These are phyloP conservation scores for Arothron firmamentum DNA, from an alignment of 2,113 vertebrate species.

Conservation along the genomic window DNA sequence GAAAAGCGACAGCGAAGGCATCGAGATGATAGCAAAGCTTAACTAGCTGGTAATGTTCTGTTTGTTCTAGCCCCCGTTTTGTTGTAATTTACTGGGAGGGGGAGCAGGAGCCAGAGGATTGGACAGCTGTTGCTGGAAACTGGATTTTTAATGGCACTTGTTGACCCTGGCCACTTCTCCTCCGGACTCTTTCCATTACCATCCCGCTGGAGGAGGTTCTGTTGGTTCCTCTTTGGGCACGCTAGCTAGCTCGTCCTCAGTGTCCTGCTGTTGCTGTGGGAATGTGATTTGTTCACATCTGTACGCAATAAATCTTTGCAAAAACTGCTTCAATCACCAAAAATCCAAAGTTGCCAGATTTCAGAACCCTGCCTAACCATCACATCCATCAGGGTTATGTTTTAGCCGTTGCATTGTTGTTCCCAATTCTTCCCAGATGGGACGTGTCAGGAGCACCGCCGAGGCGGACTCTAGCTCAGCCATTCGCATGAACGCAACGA, in stretches of 20 bases:
- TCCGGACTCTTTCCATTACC: not conserved
- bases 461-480: not conserved
- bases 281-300: not conserved
- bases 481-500: not conserved
- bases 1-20: slow-evolving; percentile 74
- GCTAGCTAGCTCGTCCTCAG: not conserved
- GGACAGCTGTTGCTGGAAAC: slow-evolving; percentile 67
- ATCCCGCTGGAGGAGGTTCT: too few species aligned
- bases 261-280: not conserved
- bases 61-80: slow-evolving; percentile 87
- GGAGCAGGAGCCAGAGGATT: slow-evolving; percentile 78
- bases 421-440: not conserved
- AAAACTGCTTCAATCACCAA: not conserved
- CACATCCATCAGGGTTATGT: not conserved
- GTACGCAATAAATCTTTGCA: not conserved
- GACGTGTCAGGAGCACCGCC: not conserved
- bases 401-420: not conserved
- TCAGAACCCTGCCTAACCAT: not conserved
- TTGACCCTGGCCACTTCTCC: slow-evolving; percentile 14
- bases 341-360: not conserved
- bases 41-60: slow-evolving; percentile 89
- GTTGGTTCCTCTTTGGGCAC: too few species aligned
- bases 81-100: slow-evolving; percentile 86
- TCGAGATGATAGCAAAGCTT: slow-evolving; percentile 78
- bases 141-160: slow-evolving; percentile 51